Base-by-base conservation (phyloP, 2,797 vertebrate genomes). In the Galago senegalensis region DNA sequence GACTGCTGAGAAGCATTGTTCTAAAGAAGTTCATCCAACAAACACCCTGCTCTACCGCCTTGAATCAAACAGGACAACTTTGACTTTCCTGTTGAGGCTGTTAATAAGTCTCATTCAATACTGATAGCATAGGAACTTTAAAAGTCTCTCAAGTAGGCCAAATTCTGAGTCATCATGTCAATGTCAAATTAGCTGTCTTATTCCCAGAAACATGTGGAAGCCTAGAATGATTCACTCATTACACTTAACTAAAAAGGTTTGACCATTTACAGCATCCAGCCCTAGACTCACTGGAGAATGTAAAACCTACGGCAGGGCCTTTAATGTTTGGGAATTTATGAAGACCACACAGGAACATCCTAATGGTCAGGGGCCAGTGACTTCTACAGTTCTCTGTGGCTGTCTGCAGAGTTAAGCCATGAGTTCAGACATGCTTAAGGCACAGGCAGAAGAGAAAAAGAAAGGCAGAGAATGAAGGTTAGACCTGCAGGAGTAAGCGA, bases 121-220 rank as follows among this genome's bases (percentile, higher is more conserved):
- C 29, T 76, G 43, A 93, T 49, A 87, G 67, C 75, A 87, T n/a
- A 86, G 27, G 63, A 93, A 79, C 70, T 93, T 53, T 94, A 95
- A 94, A 89, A 95, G 85, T 83, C n/a, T 91, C 46, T 56, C 29
- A 88, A 92, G 37, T 2, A 92, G 21, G 60, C 53, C 79, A 94
- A 58, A 80, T 86, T 94, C 49, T 83, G 63, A 96, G 58, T 56
- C 25, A 9, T 90, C 12, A 1, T 83, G 21, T 96, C 37, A 86
- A 29, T 92, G 60, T 95, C 82, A 97, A 96, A 95, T 90, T 76
- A 92, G 53, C 63, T 95, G 16, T 90, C 84, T 92, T 84, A 65
- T 91, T 93, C 29, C 21, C 53, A 96, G 79, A 95, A 95, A 86
- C 63, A 89, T 76, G 82, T 53, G 37, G 83, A 95, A 65, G 31